These are phyloP conservation scores for Columbina picui DNA, from an alignment of 2,113 vertebrate genomes.

Conservation along the genomic window DNA sequence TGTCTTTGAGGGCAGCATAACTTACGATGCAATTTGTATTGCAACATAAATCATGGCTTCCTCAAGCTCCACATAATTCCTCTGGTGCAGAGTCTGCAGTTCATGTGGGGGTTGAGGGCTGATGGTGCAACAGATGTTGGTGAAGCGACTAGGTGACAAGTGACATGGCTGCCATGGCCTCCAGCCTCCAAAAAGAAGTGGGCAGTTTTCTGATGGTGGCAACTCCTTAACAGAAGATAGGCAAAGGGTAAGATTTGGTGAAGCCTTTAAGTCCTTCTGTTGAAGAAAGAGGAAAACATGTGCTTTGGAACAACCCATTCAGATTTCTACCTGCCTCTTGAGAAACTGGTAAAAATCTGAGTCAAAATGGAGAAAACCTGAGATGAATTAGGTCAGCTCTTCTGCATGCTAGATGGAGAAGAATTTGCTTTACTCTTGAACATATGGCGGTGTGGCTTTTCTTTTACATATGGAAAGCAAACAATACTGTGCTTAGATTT, in stretches of 20 bases:
- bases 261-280: background rate
- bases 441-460: background rate
- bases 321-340: background rate
- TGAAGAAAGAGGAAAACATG: background rate
- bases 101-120: background rate
- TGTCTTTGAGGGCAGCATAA: slow-evolving; percentile 12
- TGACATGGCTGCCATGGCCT: background rate
- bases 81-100: background rate
- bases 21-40: slow-evolving; percentile 46
- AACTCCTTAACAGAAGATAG: background rate
- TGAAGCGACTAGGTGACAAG: background rate
- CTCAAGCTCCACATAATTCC: slow-evolving; percentile 6
- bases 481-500: background rate
- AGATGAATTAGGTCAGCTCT: background rate
- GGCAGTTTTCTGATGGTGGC: background rate
- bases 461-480: background rate
- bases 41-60: slow-evolving; percentile 50
- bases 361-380: background rate
- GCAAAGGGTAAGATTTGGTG: background rate
- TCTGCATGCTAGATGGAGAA: background rate
- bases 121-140: background rate
- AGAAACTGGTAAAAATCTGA: background rate
- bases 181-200: background rate
- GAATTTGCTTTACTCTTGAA: background rate
- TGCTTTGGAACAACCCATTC: background rate